A percentile compares a stretch with the other conserved stretches of the same genome.
These are phyloP conservation scores for Pituophis catenifer DNA, from an alignment of 2,113 vertebrate genomes.

Conservation along the genomic window DNA sequence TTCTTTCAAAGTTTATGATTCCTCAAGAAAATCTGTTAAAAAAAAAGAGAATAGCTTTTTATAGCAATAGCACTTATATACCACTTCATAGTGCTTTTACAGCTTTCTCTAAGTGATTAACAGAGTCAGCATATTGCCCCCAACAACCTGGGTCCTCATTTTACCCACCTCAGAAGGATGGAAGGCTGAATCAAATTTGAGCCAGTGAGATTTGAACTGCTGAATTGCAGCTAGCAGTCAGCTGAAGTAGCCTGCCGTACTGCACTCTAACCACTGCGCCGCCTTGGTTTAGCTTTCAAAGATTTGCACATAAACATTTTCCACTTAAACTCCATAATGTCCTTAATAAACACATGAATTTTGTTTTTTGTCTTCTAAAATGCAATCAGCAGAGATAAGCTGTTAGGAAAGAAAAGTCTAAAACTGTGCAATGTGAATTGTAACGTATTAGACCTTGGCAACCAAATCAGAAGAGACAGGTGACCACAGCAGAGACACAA, in stretches of 20 bases:
- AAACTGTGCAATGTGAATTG: background rate
- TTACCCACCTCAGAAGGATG: no score
- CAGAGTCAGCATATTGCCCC: no score
- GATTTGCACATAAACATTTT: conserved; percentile 19
- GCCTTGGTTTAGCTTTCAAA: background rate
- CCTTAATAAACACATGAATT: background rate
- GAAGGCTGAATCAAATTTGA: no score
- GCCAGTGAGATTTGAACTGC: no score
- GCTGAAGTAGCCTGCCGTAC: no score
- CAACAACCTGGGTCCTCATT: no score
- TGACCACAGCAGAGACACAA: background rate
- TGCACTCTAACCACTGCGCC: no score
- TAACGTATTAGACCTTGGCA: background rate
- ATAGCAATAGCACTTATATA: no score
- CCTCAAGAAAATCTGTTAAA: conserved; percentile 19
- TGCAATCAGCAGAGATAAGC: background rate
- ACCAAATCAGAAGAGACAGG: background rate
- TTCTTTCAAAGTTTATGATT: conserved; percentile 11
- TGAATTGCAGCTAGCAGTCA: no score
- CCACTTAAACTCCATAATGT: background rate
- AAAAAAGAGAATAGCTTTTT: conserved; percentile 31
- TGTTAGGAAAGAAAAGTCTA: background rate
- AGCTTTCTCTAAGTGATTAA: no score
- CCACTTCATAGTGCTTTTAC: no score
- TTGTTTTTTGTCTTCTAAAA: background rate